Conservation (phyloP, 2,888 invertebrate genomes). For the Luperina testacea region DNA sequence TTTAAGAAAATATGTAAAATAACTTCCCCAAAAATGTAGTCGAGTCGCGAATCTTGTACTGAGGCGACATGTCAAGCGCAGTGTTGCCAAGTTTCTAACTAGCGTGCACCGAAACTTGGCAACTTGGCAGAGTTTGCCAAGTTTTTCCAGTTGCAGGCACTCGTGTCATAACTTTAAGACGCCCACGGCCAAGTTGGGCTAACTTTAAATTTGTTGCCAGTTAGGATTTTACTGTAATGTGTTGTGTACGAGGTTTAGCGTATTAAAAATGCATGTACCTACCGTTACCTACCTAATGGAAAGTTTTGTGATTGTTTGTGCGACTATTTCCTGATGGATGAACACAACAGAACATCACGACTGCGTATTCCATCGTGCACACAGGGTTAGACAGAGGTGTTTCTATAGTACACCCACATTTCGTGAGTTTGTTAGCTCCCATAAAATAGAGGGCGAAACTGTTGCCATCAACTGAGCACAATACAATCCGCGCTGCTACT, state of each 20-base stretch:
- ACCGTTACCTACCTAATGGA: background rate
- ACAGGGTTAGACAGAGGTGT: background rate
- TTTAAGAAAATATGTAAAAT: conserved; percentile 53
- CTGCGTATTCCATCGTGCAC: background rate
- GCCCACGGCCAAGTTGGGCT: conserved; percentile 47
- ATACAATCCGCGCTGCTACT: too few species aligned
- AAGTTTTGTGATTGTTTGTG: background rate
- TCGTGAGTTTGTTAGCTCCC: background rate
- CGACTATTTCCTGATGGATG: background rate
- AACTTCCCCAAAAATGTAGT: conserved; percentile 53
- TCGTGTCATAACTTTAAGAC: conserved; percentile 65
- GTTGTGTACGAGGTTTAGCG: conserved; percentile 35
- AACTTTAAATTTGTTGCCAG: conserved; percentile 61
- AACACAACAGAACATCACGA: background rate
- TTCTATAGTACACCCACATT: background rate
- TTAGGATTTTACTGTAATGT: conserved; percentile 49
- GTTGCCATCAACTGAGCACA: background rate
- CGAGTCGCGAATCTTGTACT: conserved; percentile 34
- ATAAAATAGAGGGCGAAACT: background rate
- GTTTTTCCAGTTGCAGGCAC: conserved; percentile 64
- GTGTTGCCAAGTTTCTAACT: conserved; percentile 61
- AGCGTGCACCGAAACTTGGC: conserved; percentile 59
- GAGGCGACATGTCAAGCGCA: conserved; percentile 54
- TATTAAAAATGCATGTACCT: conserved; percentile 22
- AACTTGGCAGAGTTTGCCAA: conserved; percentile 49